Evolutionary conservation across 1,140 invertebrate species (phyloP).

Genomic region (Vanessa atalanta): DNA sequence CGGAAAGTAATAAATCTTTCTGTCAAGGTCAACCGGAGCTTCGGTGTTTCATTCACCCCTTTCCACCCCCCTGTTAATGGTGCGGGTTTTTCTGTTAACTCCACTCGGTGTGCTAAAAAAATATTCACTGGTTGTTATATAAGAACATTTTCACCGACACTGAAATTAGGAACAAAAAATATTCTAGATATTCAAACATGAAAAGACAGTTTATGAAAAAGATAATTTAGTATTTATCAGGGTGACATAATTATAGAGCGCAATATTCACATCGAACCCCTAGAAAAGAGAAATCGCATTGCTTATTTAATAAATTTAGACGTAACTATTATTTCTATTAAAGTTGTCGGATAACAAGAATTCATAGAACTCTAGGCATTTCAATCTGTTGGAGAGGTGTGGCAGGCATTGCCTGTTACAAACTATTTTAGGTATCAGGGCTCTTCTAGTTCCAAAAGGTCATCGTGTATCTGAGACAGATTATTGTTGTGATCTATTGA

Average conservation of each 20-base stretch:
- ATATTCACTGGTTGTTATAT: conserved; percentile 27
- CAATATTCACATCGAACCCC: too few relatives aligned
- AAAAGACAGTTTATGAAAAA: too few relatives aligned
- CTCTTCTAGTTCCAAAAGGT: background rate
- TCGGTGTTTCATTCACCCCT: conserved; percentile 73
- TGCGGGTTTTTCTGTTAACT: conserved; percentile 66
- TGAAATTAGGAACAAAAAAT: background rate
- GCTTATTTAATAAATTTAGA: background rate
- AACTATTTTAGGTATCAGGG: conserved; percentile 14
- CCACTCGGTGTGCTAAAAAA: conserved; percentile 42
- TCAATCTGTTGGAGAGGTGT: background rate
- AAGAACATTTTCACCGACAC: background rate
- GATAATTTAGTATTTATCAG: too few relatives aligned
- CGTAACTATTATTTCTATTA: background rate
- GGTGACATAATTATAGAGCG: too few relatives aligned
- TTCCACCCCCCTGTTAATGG: conserved; percentile 69
- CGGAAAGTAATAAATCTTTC: conserved; percentile 75
- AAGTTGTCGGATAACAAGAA: background rate
- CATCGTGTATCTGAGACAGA: background rate
- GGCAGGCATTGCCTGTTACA: conserved; percentile 5
- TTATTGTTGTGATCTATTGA: background rate
- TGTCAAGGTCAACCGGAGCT: conserved; percentile 76
- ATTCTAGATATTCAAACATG: too few relatives aligned
- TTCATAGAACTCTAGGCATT: conserved; percentile 9
- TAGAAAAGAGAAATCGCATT: too few relatives aligned